Conservation (phyloP, 2,113 vertebrate species). For the Centrocercus urophasianus region DNA sequence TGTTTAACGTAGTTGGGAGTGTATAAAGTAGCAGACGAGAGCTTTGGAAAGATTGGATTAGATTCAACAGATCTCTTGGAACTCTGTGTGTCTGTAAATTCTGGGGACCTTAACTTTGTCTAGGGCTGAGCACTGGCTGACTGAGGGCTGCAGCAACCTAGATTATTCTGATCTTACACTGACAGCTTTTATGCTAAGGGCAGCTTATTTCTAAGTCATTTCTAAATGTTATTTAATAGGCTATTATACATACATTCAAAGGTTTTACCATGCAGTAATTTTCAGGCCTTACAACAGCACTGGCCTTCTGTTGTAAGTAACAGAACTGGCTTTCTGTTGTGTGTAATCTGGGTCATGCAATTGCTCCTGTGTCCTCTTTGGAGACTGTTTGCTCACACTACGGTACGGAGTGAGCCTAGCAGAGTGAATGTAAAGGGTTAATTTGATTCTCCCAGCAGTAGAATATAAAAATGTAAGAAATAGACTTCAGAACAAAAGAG, state of each 20-base stretch:
- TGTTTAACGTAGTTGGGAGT: slow-evolving; percentile 6
- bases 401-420: background rate
- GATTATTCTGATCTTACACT: background rate
- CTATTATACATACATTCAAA: background rate
- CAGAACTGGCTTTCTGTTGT: background rate
- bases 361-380: background rate
- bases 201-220: background rate
- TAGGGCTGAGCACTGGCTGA: background rate
- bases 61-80: background rate
- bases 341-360: background rate
- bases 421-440: background rate
- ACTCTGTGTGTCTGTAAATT: background rate
- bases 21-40: background rate
- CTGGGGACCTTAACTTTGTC: background rate
- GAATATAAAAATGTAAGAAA: background rate
- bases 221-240: background rate
- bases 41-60: slow-evolving; percentile 12
- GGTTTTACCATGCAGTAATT: background rate
- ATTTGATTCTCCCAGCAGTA: background rate
- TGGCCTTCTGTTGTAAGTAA: background rate
- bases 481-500: background rate
- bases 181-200: background rate
- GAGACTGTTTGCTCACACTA: background rate
- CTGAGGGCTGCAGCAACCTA: background rate
- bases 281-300: background rate